Evolutionary conservation across 2,113 vertebrate genomes (phyloP).

Genomic region (Platichthys flesus): DNA sequence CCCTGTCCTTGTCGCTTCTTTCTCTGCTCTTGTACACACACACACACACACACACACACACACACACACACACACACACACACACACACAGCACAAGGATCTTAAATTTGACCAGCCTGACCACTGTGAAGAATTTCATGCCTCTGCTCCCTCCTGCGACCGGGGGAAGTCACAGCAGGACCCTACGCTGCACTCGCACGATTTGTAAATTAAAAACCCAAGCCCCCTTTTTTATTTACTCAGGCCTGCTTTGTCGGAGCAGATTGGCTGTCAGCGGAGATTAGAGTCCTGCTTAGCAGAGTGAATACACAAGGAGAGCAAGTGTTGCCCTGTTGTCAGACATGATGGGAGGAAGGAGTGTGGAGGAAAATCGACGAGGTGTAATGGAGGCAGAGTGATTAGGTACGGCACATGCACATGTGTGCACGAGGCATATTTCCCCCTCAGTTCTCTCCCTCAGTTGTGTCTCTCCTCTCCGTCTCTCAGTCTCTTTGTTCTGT

Average conservation of each 20-base stretch:
- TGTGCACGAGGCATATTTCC: conserved; percentile 42
- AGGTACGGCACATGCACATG: conserved; percentile 55
- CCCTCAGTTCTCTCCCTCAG: conserved; percentile 47
- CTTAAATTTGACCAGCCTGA: neutral
- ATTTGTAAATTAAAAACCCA: conserved; percentile 61
- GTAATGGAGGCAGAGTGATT: conserved; percentile 63
- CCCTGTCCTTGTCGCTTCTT: conserved; percentile 40
- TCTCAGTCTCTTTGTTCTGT: conserved; percentile 34
- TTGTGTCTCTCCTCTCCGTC: conserved; percentile 35
- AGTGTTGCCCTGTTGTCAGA: conserved; percentile 78
- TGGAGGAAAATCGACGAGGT: conserved; percentile 58
- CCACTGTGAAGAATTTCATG: neutral
- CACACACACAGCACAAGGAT: neutral
- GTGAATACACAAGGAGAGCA: conserved; percentile 57
- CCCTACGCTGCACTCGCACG: conserved; percentile 10
- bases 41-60: neutral
- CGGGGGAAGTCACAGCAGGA: neutral
- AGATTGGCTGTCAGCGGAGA: conserved; percentile 65
- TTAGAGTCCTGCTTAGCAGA: conserved; percentile 70
- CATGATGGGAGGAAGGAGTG: conserved; percentile 81
- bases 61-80: neutral
- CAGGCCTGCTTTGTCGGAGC: conserved; percentile 47
- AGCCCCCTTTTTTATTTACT: conserved; percentile 52
- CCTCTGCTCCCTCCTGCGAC: neutral
- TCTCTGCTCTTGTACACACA: conserved; percentile 1